Conservation (phyloP, 2,113 vertebrate genomes). For the Erythrocercus mccallii region DNA sequence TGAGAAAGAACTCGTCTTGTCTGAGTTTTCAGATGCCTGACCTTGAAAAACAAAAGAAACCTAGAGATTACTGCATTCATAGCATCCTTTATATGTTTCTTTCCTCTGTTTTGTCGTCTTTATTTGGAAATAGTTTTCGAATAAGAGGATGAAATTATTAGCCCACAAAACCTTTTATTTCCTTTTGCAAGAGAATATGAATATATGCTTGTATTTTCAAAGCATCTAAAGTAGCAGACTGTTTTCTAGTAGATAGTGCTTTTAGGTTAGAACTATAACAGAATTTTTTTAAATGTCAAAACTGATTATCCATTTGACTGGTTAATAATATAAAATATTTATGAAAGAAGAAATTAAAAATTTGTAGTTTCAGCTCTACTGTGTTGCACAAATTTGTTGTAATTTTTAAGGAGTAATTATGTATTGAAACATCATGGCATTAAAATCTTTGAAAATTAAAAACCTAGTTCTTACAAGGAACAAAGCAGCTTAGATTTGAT, state of each 20-base stretch:
- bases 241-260: not conserved
- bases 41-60: not conserved
- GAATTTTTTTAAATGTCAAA: not conserved
- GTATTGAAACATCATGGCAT: not conserved
- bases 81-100: not conserved
- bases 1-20: not conserved
- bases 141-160: not conserved
- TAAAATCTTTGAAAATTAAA: not conserved
- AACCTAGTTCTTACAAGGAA: not conserved
- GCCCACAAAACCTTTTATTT: not conserved
- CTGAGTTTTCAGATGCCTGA: not conserved
- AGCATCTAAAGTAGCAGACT: not conserved
- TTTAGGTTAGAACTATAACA: not conserved
- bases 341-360: not conserved
- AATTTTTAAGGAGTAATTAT: not conserved
- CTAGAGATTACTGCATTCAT: not conserved
- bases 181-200: not conserved
- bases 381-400: not conserved
- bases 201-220: not conserved
- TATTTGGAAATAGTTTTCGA: not conserved
- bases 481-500: rapidly evolving
- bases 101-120: not conserved
- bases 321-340: not conserved
- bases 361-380: not conserved
- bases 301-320: not conserved